Conservation (phyloP, 1,140 invertebrate genomes). For the Psilanteris sp. region DNA sequence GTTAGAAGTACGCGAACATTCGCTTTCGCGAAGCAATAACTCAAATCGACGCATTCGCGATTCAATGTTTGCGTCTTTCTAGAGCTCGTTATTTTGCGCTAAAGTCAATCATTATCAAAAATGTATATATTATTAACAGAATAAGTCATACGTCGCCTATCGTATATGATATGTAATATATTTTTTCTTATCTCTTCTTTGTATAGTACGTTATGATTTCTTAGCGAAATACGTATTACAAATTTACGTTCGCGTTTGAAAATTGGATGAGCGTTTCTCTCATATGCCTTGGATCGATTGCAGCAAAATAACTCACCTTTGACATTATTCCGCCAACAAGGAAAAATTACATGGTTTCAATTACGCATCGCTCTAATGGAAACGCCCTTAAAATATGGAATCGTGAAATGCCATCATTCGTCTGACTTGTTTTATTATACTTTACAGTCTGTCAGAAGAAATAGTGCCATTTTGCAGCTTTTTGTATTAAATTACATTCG, state of each 20-base stretch:
- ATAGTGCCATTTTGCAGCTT: no score
- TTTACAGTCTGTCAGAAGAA: no score
- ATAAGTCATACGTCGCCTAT: neutral
- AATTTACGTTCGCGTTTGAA: conserved; percentile 5
- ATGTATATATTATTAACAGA: neutral
- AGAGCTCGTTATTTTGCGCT: neutral
- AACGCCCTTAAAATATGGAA: no score
- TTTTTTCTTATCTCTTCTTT: conserved; percentile 51
- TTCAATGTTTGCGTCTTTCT: neutral
- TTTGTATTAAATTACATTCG: no score
- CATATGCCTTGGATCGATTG: no score
- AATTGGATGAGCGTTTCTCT: conserved; percentile 4
- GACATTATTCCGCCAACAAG: no score
- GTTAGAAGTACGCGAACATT: neutral
- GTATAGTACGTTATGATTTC: conserved; percentile 18
- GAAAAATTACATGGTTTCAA: no score
- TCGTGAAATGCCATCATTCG: no score
- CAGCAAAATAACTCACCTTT: no score
- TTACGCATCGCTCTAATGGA: no score
- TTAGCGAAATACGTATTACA: conserved; percentile 5
- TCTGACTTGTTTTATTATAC: no score
- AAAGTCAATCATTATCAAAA: neutral
- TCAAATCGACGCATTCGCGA: neutral
- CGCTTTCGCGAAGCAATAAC: neutral
- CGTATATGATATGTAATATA: conserved; percentile 52